A percentile compares a stretch with the other conserved stretches of the same genome.
Conservation (phyloP, 2,113 vertebrate genomes). For the Zingel zingel region DNA sequence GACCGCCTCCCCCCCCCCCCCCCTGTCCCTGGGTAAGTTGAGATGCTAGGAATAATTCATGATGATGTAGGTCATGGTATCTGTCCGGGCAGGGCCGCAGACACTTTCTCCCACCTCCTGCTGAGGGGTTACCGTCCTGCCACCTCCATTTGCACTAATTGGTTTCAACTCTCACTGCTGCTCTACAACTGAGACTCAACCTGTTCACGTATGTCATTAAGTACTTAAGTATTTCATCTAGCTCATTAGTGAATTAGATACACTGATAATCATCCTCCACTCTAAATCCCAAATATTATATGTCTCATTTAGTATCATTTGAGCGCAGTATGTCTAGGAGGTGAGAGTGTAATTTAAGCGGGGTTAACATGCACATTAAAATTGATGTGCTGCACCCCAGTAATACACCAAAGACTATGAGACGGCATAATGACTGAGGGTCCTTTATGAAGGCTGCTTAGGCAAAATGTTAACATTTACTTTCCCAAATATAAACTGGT, state of each 20-base stretch:
- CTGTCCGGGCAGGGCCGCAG: slow-evolving; percentile 64
- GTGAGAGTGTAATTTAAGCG: slow-evolving; percentile 3
- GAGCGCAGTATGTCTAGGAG: background rate
- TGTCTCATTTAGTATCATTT: slow-evolving; percentile 23
- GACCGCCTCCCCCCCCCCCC: slow-evolving; percentile 30
- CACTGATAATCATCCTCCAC: background rate
- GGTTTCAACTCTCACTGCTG: slow-evolving; percentile 54
- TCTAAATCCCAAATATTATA: slow-evolving; percentile 7
- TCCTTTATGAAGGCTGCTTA: background rate
- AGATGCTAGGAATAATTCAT: slow-evolving; percentile 87
- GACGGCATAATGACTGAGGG: background rate
- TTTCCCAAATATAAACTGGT: background rate
- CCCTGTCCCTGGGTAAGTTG: slow-evolving; percentile 76
- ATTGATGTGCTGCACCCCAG: background rate
- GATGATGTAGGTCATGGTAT: slow-evolving; percentile 71
- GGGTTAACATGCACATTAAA: slow-evolving; percentile 9
- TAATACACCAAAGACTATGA: background rate
- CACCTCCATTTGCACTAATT: slow-evolving; percentile 85
- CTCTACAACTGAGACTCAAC: slow-evolving; percentile 12
- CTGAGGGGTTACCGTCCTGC: slow-evolving; percentile 72
- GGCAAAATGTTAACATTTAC: background rate
- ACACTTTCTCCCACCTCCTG: slow-evolving; percentile 72
- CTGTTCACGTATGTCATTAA: slow-evolving; percentile 40
- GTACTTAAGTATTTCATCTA: slow-evolving; percentile 29
- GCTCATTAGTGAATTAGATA: slow-evolving; percentile 45